phyloP scores from a whole-genome alignment of 1,140 invertebrate species.

The Diabrotica virgifera region DNA sequence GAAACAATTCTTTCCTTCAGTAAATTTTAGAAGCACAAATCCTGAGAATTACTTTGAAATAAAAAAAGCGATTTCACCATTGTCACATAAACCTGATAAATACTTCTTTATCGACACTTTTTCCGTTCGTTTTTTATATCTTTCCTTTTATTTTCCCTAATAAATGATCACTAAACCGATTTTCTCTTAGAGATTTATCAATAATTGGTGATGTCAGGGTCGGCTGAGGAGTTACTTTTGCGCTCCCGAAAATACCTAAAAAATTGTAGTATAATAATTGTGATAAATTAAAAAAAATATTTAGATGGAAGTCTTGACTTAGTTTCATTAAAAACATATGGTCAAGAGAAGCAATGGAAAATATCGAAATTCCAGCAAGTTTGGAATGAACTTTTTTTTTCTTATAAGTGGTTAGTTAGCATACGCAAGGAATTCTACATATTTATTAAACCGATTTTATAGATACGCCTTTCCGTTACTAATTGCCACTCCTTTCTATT shows the following conservation, averaged over 20 bases:
- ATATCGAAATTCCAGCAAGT: neutral
- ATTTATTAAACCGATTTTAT: too few relatives aligned
- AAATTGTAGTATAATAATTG: neutral
- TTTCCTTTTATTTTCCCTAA: slow-evolving; percentile 16
- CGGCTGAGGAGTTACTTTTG: neutral
- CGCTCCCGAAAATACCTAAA: neutral
- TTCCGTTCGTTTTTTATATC: neutral
- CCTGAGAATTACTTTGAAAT: too few relatives aligned
- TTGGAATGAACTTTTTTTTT: too few relatives aligned
- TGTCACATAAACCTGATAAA: slow-evolving; percentile 13
- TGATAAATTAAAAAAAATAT: neutral
- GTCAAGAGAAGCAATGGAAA: neutral
- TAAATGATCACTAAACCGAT: slow-evolving; percentile 10
- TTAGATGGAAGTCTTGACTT: too few relatives aligned
- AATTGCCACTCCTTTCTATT: too few relatives aligned
- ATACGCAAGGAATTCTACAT: too few relatives aligned
- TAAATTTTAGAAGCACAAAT: too few relatives aligned
- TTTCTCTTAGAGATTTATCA: slow-evolving; percentile 4
- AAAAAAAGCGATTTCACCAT: neutral
- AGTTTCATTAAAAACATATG: neutral
- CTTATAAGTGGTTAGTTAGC: too few relatives aligned
- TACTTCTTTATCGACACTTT: slow-evolving; percentile 13
- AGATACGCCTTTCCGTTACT: too few relatives aligned
- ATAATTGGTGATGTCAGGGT: neutral
- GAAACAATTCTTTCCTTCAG: too few relatives aligned